A percentile compares a stretch with the other conserved stretches of the same genome.
These are phyloP conservation scores for Nasonovia ribisnigri DNA, from an alignment of 2,888 invertebrate species.

Conservation along the genomic window DNA sequence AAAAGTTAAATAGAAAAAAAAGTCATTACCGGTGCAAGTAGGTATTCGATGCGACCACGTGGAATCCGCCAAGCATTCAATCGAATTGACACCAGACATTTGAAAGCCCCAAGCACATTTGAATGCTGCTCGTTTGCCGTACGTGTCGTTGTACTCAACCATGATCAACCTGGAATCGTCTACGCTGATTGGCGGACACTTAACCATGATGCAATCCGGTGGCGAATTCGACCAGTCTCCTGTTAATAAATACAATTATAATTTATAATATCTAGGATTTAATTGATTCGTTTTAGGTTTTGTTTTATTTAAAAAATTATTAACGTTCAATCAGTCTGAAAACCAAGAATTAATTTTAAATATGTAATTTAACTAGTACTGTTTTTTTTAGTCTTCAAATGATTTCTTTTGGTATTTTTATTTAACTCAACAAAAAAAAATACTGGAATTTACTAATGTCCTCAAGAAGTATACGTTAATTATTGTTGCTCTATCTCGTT, in stretches of 20 bases:
- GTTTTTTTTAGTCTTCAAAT: neutral
- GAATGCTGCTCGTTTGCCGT: slow-evolving; percentile 85
- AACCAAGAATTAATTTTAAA: neutral
- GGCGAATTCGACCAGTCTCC: slow-evolving; percentile 83
- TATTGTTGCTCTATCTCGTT: neutral
- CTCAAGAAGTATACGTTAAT: neutral
- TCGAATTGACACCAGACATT: slow-evolving; percentile 80
- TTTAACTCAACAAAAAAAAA: neutral
- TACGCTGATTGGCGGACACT: slow-evolving; percentile 80
- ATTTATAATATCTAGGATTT: neutral
- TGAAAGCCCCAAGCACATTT: slow-evolving; percentile 88
- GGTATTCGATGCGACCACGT: slow-evolving; percentile 85
- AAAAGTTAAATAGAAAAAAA: too few relatives aligned
- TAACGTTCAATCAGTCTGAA: neutral
- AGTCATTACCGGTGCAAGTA: slow-evolving; percentile 79
- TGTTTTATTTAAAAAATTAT: neutral
- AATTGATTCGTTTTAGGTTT: neutral
- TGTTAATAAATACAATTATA: slow-evolving; percentile 69
- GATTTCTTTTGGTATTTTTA: neutral
- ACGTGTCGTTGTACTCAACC: slow-evolving; percentile 84
- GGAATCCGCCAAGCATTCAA: slow-evolving; percentile 85
- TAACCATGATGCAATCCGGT: slow-evolving; percentile 83
- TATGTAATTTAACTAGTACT: neutral
- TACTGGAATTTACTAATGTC: neutral
- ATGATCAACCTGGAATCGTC: slow-evolving; percentile 81